These are phyloP conservation scores for Hirtodrosophila confusa DNA, from an alignment of 2,888 invertebrate species.

Conservation along the genomic window DNA sequence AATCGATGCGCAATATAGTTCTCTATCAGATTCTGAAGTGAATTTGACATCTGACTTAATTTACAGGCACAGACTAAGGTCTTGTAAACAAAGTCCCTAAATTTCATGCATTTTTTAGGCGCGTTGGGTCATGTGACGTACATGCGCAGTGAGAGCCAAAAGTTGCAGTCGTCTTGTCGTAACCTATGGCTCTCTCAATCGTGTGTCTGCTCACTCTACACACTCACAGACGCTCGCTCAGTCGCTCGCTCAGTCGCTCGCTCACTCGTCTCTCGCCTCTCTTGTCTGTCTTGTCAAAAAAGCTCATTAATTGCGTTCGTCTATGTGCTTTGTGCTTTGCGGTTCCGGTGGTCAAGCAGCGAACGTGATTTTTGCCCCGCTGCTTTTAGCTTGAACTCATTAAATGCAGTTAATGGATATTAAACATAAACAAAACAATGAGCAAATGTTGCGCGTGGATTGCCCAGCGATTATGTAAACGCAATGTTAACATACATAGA, in stretches of 20 bases:
- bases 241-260: slow-evolving; percentile 1
- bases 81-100: too few species aligned
- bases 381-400: slow-evolving; percentile 54
- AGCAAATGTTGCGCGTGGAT: slow-evolving; percentile 48
- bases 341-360: slow-evolving; percentile 45
- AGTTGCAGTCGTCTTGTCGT: too few species aligned
- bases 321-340: slow-evolving; percentile 27
- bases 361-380: slow-evolving; percentile 33
- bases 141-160: too few species aligned
- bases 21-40: too few species aligned
- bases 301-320: slow-evolving; percentile 35
- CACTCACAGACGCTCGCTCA: slow-evolving; percentile 1
- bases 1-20: too few species aligned
- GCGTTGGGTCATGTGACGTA: too few species aligned
- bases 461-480: slow-evolving; percentile 30
- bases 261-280: slow-evolving; percentile 9
- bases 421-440: slow-evolving; percentile 62
- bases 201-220: neutral
- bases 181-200: too few species aligned
- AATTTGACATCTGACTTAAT: too few species aligned
- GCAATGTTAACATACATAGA: slow-evolving; percentile 1
- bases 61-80: too few species aligned
- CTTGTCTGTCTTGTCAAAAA: slow-evolving; percentile 1
- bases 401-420: slow-evolving; percentile 72
- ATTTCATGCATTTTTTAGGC: too few species aligned